Evolutionary conservation across 2,888 invertebrate species (phyloP), one percentile per base, ranked within the genome.

Genomic region (Polyommatus icarus): DNA sequence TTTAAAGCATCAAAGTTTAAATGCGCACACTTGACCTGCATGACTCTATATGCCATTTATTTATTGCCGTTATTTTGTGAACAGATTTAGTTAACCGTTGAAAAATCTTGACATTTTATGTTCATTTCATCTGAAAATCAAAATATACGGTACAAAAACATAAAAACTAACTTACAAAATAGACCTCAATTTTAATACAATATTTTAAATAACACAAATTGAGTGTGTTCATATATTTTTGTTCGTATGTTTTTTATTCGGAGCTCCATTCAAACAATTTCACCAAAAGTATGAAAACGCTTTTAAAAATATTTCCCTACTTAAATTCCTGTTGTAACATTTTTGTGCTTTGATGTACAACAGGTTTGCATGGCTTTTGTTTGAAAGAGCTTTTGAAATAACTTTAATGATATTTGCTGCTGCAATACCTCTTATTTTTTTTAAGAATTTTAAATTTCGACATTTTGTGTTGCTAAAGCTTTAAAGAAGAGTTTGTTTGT

Each of bases 261-360:
- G 29, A 29, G 72, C 71, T 72, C n/a, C 40, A 40, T 72, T 72
- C 40, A 40, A 72, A 72, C 72, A 72, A 72, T 72, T 72, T 72
- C 72, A 10, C n/a, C 40, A 72, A 72, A 40, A 72, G 72, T 40
- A 72, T 72, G 20, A 72, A 72, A 72, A 40, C 10, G 72, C 40
- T 40, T 72, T 72, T 72, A 20, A 36, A 72, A 72, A 72, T 72
- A 72, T 72, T 72, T 40, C 12, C 40, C 72, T 36, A 67, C 67
- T 67, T 67, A 29, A 32, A 67, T 67, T 67, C 67, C 67, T 32
- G 29, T 67, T 67, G 67, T 67, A 32, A 67, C 5, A 67, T 67
- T 67, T 32, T 61, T 29, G 15, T 18, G 29, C 67, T 67, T 67
- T 29, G 67, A 67, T 67, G 67, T 61, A 61, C 10, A 61, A 61